Base-by-base conservation (phyloP, 92 coral and sea anemone genomes). In the Porites lobata region DNA sequence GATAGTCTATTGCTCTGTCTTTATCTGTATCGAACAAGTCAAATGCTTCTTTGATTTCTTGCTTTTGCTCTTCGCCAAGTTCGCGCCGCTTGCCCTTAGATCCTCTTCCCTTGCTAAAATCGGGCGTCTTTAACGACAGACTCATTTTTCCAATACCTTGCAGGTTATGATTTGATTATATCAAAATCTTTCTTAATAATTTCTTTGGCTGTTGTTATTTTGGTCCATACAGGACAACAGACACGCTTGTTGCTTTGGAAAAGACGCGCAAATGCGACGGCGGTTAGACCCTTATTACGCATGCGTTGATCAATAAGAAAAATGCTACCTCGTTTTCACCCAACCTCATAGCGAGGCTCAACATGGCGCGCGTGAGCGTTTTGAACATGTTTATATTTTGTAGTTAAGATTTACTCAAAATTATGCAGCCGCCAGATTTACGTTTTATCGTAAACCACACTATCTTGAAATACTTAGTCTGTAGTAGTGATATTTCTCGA, bases 21-120 rank as follows among this genome's bases (percentile, higher is more conserved):
- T 96, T 96, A 76, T 96, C 99, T 13, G 99, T 96, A 75, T 96
- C 99, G 78, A 96, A 96, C 65, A 96, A 88, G 75, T 96, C 98
- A 84, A 96, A 96, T 22, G 99, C 99, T 73, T 96, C 99, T 85
- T 94, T 96, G 88, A 96, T 96, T 80, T 96, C 99, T 94, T 96
- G 99, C 65, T 95, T 96, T 83, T 96, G 99, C 53, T 96, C 99
- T 77, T 96, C 99, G 4, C 99, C 99, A 15, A 96, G 93, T 69
- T 96, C 99, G 65, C 96, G 96, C 87, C 98, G 91, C 78, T 96
- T 96, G 64, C 91, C 91, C 68, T 96, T 94, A 19, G 96, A 71
- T 43, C 96, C 91, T 81, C 96, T 96, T 68, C 94, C 94, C 76
- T 96, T 96, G 70, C 97, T 90, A 63, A 93, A 96, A 92, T 96